Percentiles rank a stretch among this genome's conserved stretches.
These are phyloP conservation scores for Eriosoma lanigerum DNA, from an alignment of 1,140 invertebrate species.

Conservation along the genomic window DNA sequence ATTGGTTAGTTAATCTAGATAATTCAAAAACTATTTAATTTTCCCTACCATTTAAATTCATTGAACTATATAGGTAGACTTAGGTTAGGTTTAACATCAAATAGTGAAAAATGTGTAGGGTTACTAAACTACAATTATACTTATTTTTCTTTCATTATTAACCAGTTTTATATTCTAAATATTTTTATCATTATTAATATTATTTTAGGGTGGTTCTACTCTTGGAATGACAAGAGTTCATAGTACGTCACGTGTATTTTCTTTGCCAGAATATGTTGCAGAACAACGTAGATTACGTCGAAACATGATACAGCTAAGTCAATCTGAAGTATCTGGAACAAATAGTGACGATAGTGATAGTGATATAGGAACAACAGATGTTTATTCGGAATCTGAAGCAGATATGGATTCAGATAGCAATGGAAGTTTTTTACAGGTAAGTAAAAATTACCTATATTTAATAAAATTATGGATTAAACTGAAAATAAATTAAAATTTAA, in stretches of 20 bases:
- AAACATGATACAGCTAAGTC: constrained; percentile 75
- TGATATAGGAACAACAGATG: constrained; percentile 55
- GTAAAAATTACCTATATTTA: not conserved
- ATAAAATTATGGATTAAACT: not conserved
- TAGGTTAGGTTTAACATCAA: no score
- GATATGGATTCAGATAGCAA: constrained; percentile 81
- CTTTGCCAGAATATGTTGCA: constrained; percentile 79
- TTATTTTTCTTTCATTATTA: not conserved
- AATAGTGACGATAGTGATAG: constrained; percentile 58
- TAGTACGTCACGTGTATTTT: constrained; percentile 73
- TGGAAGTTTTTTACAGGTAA: constrained; percentile 79
- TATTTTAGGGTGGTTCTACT: constrained; percentile 81
- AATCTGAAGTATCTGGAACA: constrained; percentile 60
- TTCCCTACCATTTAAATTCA: no score
- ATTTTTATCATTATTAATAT: not conserved
- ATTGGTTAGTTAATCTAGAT: no score
- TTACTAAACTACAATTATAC: no score
- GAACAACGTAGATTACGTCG: constrained; percentile 84
- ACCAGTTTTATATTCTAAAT: no score
- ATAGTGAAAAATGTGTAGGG: no score
- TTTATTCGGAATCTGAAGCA: constrained; percentile 71
- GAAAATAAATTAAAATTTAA: no score
- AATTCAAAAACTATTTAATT: no score
- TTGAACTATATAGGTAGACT: no score
- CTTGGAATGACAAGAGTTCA: constrained; percentile 92